phyloP scores from a whole-genome alignment of 2,888 invertebrate species.

The Heliconius charithonia region DNA sequence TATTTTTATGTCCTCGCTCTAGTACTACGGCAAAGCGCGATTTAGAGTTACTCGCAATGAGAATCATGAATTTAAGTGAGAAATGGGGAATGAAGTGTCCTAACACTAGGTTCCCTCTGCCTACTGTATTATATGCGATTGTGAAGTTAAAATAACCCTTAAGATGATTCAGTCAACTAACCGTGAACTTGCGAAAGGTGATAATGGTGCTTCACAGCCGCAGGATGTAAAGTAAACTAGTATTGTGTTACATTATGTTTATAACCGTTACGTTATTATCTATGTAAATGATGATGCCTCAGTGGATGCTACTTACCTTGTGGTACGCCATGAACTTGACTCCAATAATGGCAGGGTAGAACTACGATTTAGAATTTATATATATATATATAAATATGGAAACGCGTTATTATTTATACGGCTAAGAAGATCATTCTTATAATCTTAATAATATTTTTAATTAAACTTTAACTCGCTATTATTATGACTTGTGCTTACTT shows the following conservation, averaged over 20 bases:
- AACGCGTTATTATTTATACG: background rate
- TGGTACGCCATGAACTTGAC: constrained; percentile 23
- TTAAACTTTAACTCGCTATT: too few species aligned
- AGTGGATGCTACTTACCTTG: constrained; percentile 10
- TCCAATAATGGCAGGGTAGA: background rate
- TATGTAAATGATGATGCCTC: constrained; percentile 17
- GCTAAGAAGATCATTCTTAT: too few species aligned
- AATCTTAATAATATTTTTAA: too few species aligned
- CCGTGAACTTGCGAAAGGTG: constrained; percentile 21
- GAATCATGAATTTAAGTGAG: too few species aligned
- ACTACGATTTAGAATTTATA: background rate
- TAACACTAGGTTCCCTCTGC: too few species aligned
- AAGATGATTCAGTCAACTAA: constrained; percentile 5
- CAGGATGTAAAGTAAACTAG: constrained; percentile 10
- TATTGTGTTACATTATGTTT: constrained; percentile 7
- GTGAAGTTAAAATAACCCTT: background rate
- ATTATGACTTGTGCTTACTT: too few species aligned
- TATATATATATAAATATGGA: background rate
- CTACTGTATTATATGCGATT: too few species aligned
- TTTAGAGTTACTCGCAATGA: too few species aligned
- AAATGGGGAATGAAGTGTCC: too few species aligned
- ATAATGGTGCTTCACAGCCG: constrained; percentile 1
- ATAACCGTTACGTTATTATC: constrained; percentile 4
- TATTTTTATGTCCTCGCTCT: too few species aligned
- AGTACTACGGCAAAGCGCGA: too few species aligned